Base-by-base conservation (phyloP, 2,888 invertebrate species). In the Lutraria lutraria region DNA sequence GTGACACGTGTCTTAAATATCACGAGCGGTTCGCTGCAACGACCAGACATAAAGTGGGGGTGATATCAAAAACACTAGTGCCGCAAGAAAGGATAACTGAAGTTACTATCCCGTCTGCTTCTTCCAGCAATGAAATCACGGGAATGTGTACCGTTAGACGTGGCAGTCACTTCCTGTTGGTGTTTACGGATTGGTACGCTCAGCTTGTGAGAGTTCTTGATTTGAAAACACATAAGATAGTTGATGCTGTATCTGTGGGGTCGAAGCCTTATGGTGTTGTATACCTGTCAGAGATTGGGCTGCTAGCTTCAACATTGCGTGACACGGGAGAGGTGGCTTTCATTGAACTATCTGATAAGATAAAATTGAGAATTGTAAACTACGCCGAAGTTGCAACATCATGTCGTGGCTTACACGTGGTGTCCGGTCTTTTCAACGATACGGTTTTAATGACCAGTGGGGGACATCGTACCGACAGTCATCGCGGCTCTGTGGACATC, bases 111-210 rank as follows among this genome's bases (percentile, higher is more conserved):
- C 31, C 60, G 13, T 63, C 60, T 60, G 3, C 1, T 31, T 56
- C 82, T n/a, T 29, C 56, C n/a, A 21, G 34, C 19, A 15, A 54
- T 16, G 82, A 83, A 56, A 60, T 83, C 3, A 56, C 31, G 19
- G 82, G 82, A 29, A 83, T 83, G 21, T 83, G 82, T 13, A 19
- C 34, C 34, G 34, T 83, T 2, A 83, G 63, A 12, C 54, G 63
- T 21, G 82, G 63, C 15, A n/a, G 31, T 34, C n/a, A 10, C 29
- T 60, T 29, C 10, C 34, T 34, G 60, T 12, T 63, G 16, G 29
- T 60, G 16, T 63, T 83, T 34, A 83, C 82, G 10, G 82, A 83
- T 34, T 83, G 82, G 82, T 43, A 83, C 12, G 54, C 56, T n/a
- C 25, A 83, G 60, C 29, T 43, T 21, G 82, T 83, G 60, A 83